Conservation (phyloP, 2,888 invertebrate species). For the Tortrix viridana region DNA sequence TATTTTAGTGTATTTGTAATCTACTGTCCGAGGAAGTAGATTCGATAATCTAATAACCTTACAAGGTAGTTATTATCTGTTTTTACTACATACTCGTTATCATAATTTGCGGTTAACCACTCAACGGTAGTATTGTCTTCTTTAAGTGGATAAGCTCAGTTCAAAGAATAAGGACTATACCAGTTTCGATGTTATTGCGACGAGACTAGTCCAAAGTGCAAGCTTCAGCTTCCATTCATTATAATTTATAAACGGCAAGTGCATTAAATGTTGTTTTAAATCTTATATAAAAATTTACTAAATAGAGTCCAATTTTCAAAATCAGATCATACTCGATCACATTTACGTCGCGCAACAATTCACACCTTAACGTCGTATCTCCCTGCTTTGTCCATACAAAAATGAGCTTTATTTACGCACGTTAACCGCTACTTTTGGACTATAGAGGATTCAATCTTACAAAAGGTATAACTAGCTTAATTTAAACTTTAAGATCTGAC, state of each 20-base stretch:
- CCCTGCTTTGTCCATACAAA: constrained; percentile 47
- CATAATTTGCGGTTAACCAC: no score
- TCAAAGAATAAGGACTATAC: no score
- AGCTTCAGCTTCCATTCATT: neutral
- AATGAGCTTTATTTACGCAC: constrained; percentile 31
- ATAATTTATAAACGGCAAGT: neutral
- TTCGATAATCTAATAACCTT: no score
- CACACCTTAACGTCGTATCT: constrained; percentile 33
- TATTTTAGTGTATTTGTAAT: no score
- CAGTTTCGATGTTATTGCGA: constrained; percentile 30
- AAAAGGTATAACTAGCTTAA: constrained; percentile 20
- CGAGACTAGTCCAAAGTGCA: constrained; percentile 28
- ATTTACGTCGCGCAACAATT: constrained; percentile 21
- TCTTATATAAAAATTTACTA: neutral
- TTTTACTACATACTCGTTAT: no score
- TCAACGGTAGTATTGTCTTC: no score
- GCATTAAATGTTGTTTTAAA: constrained; percentile 16
- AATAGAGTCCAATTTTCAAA: constrained; percentile 28
- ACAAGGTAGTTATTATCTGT: no score
- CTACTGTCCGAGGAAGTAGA: no score
- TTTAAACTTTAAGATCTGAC: neutral
- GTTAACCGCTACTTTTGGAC: constrained; percentile 26
- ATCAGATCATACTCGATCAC: constrained; percentile 37
- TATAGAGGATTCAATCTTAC: constrained; percentile 28
- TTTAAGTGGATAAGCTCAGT: no score